Evolutionary conservation across 2,888 invertebrate species (phyloP).

Genomic region (Eristalis arbustorum): DNA sequence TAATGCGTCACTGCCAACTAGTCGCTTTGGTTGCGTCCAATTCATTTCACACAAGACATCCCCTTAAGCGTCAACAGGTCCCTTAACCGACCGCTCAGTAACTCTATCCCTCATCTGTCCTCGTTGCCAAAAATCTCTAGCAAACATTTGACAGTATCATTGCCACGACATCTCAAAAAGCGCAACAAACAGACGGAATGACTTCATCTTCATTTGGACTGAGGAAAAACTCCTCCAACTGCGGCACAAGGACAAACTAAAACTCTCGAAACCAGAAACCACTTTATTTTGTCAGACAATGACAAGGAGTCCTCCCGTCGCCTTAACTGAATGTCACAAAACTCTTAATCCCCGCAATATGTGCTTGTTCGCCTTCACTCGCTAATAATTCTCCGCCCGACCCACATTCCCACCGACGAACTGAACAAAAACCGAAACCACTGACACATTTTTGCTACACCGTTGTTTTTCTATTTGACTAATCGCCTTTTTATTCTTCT

Average conservation of each 20-base stretch:
- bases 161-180: background rate
- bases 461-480: conserved; percentile 32
- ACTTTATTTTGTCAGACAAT: conserved; percentile 19
- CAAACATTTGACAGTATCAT: conserved; percentile 20
- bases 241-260: background rate
- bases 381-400: conserved; percentile 29
- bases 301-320: background rate
- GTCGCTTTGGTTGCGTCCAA: conserved; percentile 23
- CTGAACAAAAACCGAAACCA: background rate
- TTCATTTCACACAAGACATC: conserved; percentile 33
- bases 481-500: conserved; percentile 29
- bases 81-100: background rate
- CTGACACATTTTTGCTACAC: conserved; percentile 29
- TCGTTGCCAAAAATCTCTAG: background rate
- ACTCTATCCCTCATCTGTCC: background rate
- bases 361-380: conserved; percentile 10
- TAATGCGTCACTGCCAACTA: conserved; percentile 19
- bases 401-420: conserved; percentile 17
- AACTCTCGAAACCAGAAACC: conserved; percentile 1
- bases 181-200: background rate
- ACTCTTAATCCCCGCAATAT: conserved; percentile 44
- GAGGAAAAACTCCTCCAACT: background rate
- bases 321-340: conserved; percentile 34
- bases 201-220: background rate
- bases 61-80: conserved; percentile 37